These are phyloP conservation scores for Timandra comae DNA, from an alignment of 2,888 invertebrate species.

Conservation along the genomic window DNA sequence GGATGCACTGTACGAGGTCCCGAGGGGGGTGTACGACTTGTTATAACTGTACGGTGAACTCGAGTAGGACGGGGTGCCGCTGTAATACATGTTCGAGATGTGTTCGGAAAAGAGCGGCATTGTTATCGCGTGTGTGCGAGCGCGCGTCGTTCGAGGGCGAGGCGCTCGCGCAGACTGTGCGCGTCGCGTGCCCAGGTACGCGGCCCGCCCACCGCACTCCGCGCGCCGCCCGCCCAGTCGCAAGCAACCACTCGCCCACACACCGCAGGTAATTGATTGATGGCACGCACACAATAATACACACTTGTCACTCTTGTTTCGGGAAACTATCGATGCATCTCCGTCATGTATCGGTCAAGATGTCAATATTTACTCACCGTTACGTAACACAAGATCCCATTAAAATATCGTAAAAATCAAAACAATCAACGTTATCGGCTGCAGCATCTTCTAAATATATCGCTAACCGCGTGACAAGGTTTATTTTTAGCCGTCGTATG, in stretches of 20 bases:
- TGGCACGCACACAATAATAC: slow-evolving; percentile 60
- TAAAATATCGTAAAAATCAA: not conserved
- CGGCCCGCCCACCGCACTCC: slow-evolving; percentile 36
- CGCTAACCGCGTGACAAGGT: slow-evolving; percentile 22
- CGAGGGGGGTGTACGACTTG: slow-evolving; percentile 57
- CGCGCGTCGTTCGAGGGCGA: slow-evolving; percentile 37
- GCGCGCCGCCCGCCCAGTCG: slow-evolving; percentile 22
- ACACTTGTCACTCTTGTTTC: slow-evolving; percentile 37
- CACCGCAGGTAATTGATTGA: slow-evolving; percentile 68
- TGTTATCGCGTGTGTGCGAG: slow-evolving; percentile 29
- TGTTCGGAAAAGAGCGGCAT: slow-evolving; percentile 85
- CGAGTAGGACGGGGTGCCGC: slow-evolving; percentile 66
- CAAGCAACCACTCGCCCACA: slow-evolving; percentile 27
- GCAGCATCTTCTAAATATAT: slow-evolving; percentile 24
- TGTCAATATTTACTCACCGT: slow-evolving; percentile 6
- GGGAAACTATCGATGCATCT: slow-evolving; percentile 33
- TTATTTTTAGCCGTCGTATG: slow-evolving; percentile 15
- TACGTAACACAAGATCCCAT: slow-evolving; percentile 1
- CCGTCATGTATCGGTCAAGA: not conserved
- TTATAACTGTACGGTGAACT: slow-evolving; percentile 65
- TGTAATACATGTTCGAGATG: slow-evolving; percentile 77
- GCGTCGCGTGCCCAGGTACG: slow-evolving; percentile 32
- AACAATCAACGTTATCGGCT: slow-evolving; percentile 6
- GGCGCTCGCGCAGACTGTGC: slow-evolving; percentile 51
- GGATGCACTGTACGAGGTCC: slow-evolving; percentile 66